Evolutionary conservation across 2,888 invertebrate species (phyloP), one percentile per base, ranked within the genome.

Genomic region (Eupithecia subumbrata): DNA sequence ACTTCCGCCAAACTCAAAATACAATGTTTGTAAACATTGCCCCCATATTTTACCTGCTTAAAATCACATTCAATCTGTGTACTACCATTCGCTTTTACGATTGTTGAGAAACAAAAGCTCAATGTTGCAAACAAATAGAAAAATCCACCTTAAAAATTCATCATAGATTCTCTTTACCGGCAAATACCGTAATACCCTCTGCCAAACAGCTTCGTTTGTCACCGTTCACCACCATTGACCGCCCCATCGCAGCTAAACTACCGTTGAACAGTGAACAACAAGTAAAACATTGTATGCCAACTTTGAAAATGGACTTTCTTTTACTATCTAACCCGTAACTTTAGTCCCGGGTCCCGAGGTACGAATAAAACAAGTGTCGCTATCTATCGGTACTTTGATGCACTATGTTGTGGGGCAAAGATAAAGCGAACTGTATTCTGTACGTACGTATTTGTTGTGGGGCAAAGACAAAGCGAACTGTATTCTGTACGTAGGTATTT

Each of bases 301-400:
- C 83, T 85, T 85, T 67, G 68, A 73, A 76, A 79, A 76, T 72
- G 76, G 78, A 78, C 78, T 82, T 83, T 83, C 83, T 84, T 84
- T 84, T 84, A 68, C 73, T 68, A 84, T 84, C 84, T 81, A 73
- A 80, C 78, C 79, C 76, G 69, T 66, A 84, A 86, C 79, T 84
- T 83, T 73, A 66, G 73, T 82, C 84, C 80, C 83, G 5, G 37
- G 78, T 82, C 84, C 80, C 84, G 5, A 40, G 78, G 79, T 78
- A 79, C 77, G 81, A 81, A 83, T 85, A 85, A 85, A 85, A 82
- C 80, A 84, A 81, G 83, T 81, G 80, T 75, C 81, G 76, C 81
- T 83, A 81, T 66, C 8, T 12, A n/a, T 67, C 16, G 18, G 14
- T 60, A 25, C 56, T 56, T 56, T 56, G 22, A 22, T 56, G 22